phyloP scores from a whole-genome alignment of 2,797 vertebrate species.

The Peromyscus attwateri region DNA sequence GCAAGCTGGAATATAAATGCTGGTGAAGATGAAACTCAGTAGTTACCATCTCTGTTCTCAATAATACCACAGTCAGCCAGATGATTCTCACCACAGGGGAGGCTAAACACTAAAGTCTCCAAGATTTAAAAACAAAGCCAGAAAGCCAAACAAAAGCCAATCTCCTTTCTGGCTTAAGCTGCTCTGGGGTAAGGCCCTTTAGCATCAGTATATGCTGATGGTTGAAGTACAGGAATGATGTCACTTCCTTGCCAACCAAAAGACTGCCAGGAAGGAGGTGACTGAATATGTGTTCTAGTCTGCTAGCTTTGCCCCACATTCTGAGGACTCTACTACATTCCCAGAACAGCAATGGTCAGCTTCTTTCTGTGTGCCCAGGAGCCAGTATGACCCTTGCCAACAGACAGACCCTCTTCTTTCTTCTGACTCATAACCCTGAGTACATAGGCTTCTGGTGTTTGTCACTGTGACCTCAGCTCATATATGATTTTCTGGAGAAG shows the following conservation, averaged over 20 bases:
- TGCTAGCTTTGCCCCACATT: not conserved
- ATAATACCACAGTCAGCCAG: not conserved
- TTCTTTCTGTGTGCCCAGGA: not conserved
- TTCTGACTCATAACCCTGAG: not conserved
- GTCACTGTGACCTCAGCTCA: not conserved
- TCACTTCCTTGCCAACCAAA: accelerated
- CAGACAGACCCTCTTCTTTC: not conserved
- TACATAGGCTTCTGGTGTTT: accelerated
- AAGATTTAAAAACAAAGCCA: not conserved
- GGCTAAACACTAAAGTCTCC: not conserved
- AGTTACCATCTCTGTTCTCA: not conserved
- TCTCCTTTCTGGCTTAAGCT: not conserved
- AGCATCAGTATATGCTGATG: not conserved
- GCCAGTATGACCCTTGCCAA: not conserved
- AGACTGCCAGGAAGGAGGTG: not conserved
- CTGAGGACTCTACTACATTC: not conserved
- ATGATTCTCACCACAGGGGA: not conserved
- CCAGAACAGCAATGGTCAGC: not conserved
- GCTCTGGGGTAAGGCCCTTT: not conserved
- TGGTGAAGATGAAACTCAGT: not conserved
- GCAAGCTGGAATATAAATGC: not conserved
- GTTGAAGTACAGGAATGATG: accelerated
- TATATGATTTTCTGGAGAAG: not conserved
- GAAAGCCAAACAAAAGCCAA: not conserved
- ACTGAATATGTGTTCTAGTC: not conserved